phyloP scores from a whole-genome alignment of 2,797 vertebrate genomes.

The Delichon dasypus region DNA sequence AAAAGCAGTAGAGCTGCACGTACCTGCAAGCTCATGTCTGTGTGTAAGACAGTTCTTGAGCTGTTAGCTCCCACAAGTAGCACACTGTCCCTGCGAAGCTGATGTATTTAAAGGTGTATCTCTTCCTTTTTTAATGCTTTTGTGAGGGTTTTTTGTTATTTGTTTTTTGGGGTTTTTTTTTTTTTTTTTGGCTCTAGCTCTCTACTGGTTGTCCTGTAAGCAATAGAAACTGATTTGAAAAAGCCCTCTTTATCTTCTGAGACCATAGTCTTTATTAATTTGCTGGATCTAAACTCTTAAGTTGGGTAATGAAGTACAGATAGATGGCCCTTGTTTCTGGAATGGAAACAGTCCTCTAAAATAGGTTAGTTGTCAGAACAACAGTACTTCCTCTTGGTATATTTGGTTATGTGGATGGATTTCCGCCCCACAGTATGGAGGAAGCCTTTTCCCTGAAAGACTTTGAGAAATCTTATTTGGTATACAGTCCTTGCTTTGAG shows the following conservation, averaged over 20 bases:
- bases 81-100: not conserved
- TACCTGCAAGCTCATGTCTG: not conserved
- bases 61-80: not conserved
- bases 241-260: not conserved
- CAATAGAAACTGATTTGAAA: not conserved
- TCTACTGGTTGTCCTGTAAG: not conserved
- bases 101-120: not conserved
- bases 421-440: fast-evolving
- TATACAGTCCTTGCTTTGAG: not conserved
- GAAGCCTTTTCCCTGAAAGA: not conserved
- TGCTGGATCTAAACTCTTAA: not conserved
- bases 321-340: not conserved
- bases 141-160: too few relatives aligned
- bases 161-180: too few relatives aligned
- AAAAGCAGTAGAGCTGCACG: not conserved
- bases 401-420: not conserved
- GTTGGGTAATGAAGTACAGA: not conserved
- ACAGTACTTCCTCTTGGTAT: not conserved
- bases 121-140: not conserved
- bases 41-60: not conserved
- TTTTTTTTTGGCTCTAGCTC: not conserved
- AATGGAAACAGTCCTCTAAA: not conserved
- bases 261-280: not conserved
- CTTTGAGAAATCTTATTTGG: not conserved
- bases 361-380: not conserved